phyloP scores from a whole-genome alignment of 2,888 invertebrate genomes.

The Phyto melanocephala region DNA sequence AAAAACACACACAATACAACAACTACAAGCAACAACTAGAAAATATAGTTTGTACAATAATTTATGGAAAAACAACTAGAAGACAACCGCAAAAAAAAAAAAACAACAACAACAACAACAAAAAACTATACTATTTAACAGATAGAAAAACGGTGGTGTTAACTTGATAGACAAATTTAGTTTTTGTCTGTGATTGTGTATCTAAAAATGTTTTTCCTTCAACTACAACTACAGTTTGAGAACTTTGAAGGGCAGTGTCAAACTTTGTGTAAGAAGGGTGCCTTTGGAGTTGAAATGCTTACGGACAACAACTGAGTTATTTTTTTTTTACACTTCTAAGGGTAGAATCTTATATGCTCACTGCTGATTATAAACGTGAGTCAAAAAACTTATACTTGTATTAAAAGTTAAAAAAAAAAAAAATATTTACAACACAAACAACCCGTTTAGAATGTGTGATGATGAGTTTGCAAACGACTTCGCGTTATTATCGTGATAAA shows the following conservation, averaged over 20 bases:
- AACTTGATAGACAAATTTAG: slow-evolving; percentile 59
- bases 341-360: no score
- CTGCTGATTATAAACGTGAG: no score
- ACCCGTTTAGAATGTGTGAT: no score
- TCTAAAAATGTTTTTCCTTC: slow-evolving; percentile 16
- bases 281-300: not conserved
- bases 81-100: slow-evolving; percentile 37
- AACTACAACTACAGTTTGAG: slow-evolving; percentile 32
- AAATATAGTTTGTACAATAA: slow-evolving; percentile 18
- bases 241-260: not conserved
- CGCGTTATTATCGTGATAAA: no score
- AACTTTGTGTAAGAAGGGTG: not conserved
- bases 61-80: slow-evolving; percentile 44
- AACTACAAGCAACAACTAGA: not conserved
- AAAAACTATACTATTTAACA: no score
- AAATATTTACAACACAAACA: no score
- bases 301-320: no score
- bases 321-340: no score
- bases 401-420: no score
- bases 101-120: no score
- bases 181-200: slow-evolving; percentile 37
- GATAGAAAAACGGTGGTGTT: slow-evolving; percentile 54
- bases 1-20: slow-evolving; percentile 48
- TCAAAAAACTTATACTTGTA: no score
- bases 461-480: no score